Conservation (phyloP, 1,140 invertebrate species). For the Caenorhabditis inopinata region DNA sequence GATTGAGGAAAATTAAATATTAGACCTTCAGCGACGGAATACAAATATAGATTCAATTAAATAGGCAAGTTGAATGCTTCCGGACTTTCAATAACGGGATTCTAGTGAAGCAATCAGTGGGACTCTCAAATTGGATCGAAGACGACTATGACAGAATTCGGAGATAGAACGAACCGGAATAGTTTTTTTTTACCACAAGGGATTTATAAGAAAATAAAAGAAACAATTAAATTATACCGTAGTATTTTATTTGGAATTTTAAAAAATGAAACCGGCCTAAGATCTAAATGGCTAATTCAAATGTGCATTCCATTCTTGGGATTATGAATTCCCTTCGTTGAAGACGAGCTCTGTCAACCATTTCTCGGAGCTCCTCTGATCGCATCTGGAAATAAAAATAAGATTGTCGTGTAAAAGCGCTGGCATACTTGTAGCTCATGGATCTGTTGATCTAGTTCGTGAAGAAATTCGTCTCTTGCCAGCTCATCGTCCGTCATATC, state of each 20-base stretch:
- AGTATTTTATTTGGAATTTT: not conserved
- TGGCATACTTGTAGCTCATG: not conserved
- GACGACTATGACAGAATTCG: not conserved
- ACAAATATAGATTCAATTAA: not conserved
- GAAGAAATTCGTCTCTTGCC: slow-evolving; percentile 1
- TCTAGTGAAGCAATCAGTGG: not conserved
- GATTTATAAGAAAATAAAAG: not conserved
- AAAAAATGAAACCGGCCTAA: not conserved
- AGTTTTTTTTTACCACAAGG: slow-evolving; percentile 18
- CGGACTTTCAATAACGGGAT: not conserved
- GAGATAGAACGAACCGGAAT: not conserved
- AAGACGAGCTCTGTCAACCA: not conserved
- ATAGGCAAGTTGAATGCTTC: not conserved
- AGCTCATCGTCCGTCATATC: slow-evolving; percentile 11
- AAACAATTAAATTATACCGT: not conserved
- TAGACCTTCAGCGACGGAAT: not conserved
- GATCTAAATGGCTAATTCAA: not conserved
- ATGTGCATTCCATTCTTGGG: slow-evolving; percentile 16
- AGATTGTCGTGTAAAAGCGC: not conserved
- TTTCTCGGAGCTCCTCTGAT: not conserved
- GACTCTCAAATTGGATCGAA: not conserved
- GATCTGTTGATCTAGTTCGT: not conserved
- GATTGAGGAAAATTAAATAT: too few species aligned
- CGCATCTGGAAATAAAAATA: not conserved
- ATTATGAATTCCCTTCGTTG: slow-evolving; percentile 17